phyloP scores from a whole-genome alignment of 2,113 vertebrate genomes.

The Takifugu bimaculatus region DNA sequence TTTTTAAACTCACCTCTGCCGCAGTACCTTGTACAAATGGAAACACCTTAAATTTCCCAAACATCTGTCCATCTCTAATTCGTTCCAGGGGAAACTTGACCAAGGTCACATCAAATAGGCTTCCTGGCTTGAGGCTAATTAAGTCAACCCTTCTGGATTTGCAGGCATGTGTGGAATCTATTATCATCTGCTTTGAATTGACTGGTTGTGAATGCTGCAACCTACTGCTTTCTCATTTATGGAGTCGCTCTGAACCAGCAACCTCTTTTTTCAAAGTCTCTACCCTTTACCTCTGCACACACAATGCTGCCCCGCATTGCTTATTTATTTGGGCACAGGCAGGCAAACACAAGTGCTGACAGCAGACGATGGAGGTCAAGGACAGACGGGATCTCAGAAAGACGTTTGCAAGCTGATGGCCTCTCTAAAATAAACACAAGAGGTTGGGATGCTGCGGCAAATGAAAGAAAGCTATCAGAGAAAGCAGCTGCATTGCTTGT shows the following conservation, averaged over 20 bases:
- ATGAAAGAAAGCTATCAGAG: constrained; percentile 7
- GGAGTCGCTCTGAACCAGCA: constrained; percentile 2
- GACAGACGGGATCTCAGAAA: constrained; percentile 40
- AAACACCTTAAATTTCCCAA: background rate
- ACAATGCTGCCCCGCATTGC: constrained; percentile 38
- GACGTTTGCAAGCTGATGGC: constrained; percentile 37
- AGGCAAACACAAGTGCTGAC: background rate
- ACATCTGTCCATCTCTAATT: constrained; percentile 1
- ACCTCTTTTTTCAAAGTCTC: no score
- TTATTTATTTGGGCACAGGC: constrained; percentile 35
- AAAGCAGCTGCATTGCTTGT: constrained; percentile 53
- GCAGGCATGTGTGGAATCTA: constrained; percentile 41
- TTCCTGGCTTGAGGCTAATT: constrained; percentile 14
- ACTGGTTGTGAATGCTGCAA: constrained; percentile 26
- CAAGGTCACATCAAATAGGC: constrained; percentile 14
- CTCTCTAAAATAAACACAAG: constrained; percentile 41
- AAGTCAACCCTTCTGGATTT: constrained; percentile 29
- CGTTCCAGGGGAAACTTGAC: constrained; percentile 1
- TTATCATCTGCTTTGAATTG: constrained; percentile 27
- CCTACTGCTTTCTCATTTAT: constrained; percentile 5
- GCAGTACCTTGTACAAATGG: background rate
- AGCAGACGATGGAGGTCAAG: constrained; percentile 47
- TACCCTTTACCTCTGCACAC: constrained; percentile 22
- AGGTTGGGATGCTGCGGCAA: constrained; percentile 4
- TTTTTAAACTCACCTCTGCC: no score